phyloP scores from a whole-genome alignment of 2,888 invertebrate genomes.

The Hyalella azteca region DNA sequence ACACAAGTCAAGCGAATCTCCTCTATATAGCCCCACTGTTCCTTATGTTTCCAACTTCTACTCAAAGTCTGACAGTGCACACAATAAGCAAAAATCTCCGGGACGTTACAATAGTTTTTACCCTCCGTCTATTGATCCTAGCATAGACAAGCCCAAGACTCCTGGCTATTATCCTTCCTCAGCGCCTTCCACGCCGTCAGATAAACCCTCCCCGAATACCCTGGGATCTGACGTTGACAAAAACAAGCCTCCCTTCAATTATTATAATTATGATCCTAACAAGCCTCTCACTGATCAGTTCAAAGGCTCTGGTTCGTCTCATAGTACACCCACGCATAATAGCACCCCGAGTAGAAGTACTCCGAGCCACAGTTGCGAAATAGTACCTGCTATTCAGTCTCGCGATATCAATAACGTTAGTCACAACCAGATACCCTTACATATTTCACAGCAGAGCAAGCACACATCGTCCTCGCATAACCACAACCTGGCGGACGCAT shows the following conservation, averaged over 20 bases:
- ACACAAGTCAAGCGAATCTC: conserved; percentile 52
- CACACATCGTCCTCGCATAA: conserved; percentile 11
- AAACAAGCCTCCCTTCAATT: conserved; percentile 53
- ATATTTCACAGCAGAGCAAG: conserved; percentile 36
- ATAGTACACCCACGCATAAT: conserved; percentile 42
- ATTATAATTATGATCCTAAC: conserved; percentile 56
- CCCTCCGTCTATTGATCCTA: conserved; percentile 44
- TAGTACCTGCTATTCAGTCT: background rate
- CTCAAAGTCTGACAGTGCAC: conserved; percentile 47
- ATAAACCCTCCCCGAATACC: conserved; percentile 51
- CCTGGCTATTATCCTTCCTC: conserved; percentile 56
- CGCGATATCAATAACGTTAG: conserved; percentile 17
- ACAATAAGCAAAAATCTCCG: conserved; percentile 54
- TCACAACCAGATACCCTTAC: background rate
- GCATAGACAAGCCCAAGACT: conserved; percentile 56
- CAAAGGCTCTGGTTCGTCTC: conserved; percentile 51
- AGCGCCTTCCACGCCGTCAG: conserved; percentile 55
- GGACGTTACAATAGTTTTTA: conserved; percentile 55
- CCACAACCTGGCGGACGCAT: background rate
- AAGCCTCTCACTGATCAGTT: conserved; percentile 58
- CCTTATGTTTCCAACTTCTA: conserved; percentile 55
- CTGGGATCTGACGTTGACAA: conserved; percentile 43
- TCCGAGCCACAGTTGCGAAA: conserved; percentile 35
- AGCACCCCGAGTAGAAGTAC: conserved; percentile 50
- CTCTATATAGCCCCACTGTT: conserved; percentile 57